These are phyloP conservation scores for Netelia virgata DNA, from an alignment of 2,888 invertebrate genomes.

Conservation along the genomic window DNA sequence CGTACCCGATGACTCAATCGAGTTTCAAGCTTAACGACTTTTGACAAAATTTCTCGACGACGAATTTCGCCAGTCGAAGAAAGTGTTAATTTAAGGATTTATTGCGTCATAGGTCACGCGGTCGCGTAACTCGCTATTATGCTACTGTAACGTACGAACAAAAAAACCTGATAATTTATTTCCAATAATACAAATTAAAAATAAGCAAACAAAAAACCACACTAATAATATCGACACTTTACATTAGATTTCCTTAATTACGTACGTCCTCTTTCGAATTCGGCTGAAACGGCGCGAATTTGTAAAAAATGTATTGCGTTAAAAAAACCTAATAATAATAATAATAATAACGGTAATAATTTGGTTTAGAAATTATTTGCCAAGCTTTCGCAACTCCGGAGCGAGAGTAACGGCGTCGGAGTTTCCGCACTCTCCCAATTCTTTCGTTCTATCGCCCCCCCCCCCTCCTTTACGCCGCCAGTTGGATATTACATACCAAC, in stretches of 20 bases:
- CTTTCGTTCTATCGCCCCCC: conserved; percentile 51
- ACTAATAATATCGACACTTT: too few relatives aligned
- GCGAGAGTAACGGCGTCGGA: conserved; percentile 42
- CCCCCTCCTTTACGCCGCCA: conserved; percentile 4
- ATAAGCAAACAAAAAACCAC: too few relatives aligned
- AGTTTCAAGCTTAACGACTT: neutral
- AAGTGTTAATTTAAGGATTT: neutral
- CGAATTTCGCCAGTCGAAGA: neutral
- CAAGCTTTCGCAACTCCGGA: conserved; percentile 45
- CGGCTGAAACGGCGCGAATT: too few relatives aligned
- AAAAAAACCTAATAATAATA: neutral
- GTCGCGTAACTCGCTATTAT: neutral
- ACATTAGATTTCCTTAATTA: too few relatives aligned
- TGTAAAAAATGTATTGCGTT: too few relatives aligned
- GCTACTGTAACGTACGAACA: neutral
- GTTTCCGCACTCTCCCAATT: conserved; percentile 57
- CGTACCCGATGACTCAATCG: neutral
- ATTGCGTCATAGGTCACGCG: neutral
- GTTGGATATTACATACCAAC: conserved; percentile 30
- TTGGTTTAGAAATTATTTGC: conserved; percentile 55
- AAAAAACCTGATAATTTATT: too few relatives aligned
- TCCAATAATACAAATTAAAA: too few relatives aligned
- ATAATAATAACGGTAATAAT: conserved; percentile 8
- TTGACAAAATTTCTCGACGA: neutral
- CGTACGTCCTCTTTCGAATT: too few relatives aligned